Conservation (phyloP, 1,140 invertebrate species). For the Daktulosphaira vitifoliae region DNA sequence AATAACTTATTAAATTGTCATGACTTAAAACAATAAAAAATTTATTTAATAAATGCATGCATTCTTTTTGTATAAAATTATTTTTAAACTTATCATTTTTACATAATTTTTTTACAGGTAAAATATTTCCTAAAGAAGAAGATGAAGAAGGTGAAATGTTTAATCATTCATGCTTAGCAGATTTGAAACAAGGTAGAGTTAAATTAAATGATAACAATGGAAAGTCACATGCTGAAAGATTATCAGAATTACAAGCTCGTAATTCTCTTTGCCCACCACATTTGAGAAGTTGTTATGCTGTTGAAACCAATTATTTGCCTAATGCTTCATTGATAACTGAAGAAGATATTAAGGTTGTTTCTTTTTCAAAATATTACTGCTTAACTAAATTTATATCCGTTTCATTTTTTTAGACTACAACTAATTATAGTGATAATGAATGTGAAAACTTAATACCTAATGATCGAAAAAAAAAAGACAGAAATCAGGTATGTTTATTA, state of each 20-base stretch:
- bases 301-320: conserved; percentile 63
- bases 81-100: too few species aligned
- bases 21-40: too few species aligned
- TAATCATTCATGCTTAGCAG: conserved; percentile 42
- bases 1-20: too few species aligned
- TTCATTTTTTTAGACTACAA: conserved; percentile 23
- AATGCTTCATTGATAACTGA: conserved; percentile 49
- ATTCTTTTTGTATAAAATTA: too few species aligned
- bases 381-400: not conserved
- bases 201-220: conserved; percentile 8
- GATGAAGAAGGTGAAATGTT: conserved; percentile 47
- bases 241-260: conserved; percentile 65
- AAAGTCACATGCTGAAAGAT: conserved; percentile 40
- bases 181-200: conserved; percentile 40
- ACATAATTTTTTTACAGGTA: conserved; percentile 35
- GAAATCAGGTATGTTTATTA: conserved; percentile 29
- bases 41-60: too few species aligned
- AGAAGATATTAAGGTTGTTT: conserved; percentile 64
- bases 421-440: conserved; percentile 21
- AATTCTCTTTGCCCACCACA: conserved; percentile 82
- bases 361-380: not conserved
- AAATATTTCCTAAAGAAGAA: conserved; percentile 42
- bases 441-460: conserved; percentile 32
- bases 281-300: conserved; percentile 78
- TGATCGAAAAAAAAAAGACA: conserved; percentile 32